phyloP scores from a whole-genome alignment of 2,113 vertebrate species.

The Cichladusa arquata region DNA sequence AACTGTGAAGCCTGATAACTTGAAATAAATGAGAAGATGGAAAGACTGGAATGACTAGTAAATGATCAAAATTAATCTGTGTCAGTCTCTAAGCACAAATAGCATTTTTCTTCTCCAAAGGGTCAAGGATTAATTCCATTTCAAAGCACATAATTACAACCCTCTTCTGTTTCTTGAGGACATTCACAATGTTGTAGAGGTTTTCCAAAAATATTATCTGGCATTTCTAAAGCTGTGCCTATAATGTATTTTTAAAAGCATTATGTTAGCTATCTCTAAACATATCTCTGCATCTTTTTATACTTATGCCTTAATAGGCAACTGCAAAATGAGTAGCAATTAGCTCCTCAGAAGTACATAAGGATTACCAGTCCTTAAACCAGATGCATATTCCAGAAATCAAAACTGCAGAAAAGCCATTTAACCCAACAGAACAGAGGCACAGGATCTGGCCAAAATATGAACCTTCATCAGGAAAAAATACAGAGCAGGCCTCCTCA shows the following conservation, averaged over 20 bases:
- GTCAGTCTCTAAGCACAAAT: not conserved
- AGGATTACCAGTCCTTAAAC: not conserved
- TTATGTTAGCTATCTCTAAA: not conserved
- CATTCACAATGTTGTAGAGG: not conserved
- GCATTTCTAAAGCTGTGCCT: not conserved
- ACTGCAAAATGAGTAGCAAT: not conserved
- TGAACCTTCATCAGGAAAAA: not conserved
- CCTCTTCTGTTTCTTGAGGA: not conserved
- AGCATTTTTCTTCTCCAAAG: not conserved
- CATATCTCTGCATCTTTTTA: not conserved
- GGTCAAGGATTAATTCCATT: not conserved
- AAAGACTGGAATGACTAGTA: not conserved
- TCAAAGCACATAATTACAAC: not conserved
- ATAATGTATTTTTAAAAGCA: not conserved
- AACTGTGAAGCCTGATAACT: not conserved
- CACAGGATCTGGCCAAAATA: not conserved
- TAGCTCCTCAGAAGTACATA: not conserved
- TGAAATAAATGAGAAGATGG: not conserved
- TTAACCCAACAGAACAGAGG: not conserved
- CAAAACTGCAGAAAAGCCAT: not conserved
- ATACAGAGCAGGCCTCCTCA: not conserved
- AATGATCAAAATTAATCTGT: not conserved
- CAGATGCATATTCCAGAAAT: not conserved
- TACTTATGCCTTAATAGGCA: not conserved
- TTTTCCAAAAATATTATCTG: not conserved